Evolutionary conservation across 2,888 invertebrate species (phyloP).

Genomic region (Podabrus alpinus): DNA sequence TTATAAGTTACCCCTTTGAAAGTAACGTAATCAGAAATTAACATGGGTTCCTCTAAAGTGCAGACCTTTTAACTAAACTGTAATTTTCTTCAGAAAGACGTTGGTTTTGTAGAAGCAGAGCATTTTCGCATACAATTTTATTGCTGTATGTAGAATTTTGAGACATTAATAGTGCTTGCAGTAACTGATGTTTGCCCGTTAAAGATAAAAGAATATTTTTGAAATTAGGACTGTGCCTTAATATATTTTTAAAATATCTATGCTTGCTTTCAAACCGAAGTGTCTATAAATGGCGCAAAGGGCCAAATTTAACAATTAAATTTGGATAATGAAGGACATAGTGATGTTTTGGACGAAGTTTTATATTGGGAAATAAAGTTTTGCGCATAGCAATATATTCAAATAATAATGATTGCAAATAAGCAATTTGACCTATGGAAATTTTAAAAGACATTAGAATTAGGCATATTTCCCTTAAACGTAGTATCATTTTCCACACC

Average conservation of each 20-base stretch:
- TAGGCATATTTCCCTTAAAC: neutral
- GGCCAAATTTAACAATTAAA: neutral
- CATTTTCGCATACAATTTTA: neutral
- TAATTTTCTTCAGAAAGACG: neutral
- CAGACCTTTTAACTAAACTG: neutral
- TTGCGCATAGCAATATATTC: conserved; percentile 14
- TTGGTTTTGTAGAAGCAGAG: neutral
- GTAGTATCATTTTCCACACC: conserved; percentile 16
- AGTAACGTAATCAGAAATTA: neutral
- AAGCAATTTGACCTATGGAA: conserved; percentile 8
- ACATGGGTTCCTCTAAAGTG: neutral
- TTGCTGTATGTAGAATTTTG: neutral
- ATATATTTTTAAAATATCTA: neutral
- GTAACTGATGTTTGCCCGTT: conserved; percentile 21
- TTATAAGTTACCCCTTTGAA: neutral
- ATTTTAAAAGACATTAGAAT: conserved; percentile 1
- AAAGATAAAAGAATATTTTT: neutral
- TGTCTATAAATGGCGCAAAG: neutral
- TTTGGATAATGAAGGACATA: neutral
- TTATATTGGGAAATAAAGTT: conserved; percentile 21
- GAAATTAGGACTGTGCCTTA: neutral
- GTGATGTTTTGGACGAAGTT: neutral
- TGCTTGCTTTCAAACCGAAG: neutral
- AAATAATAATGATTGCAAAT: neutral
- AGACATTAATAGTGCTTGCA: conserved; percentile 7